phyloP scores from a whole-genome alignment of 2,797 vertebrate genomes.

The Zenarchopterus dispar region DNA sequence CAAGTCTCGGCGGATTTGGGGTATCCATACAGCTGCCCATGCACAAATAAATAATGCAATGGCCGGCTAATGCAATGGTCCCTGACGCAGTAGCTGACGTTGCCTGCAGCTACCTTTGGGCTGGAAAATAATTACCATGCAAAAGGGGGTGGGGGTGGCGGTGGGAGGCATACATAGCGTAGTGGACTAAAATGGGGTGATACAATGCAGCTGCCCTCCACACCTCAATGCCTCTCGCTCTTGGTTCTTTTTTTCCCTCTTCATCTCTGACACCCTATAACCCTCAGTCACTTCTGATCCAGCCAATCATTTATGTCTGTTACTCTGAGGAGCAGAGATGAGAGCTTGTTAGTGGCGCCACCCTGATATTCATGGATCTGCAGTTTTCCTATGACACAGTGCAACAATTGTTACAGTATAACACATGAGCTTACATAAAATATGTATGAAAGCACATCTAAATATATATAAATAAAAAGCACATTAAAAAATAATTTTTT shows the following conservation, averaged over 20 bases:
- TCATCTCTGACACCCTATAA: slow-evolving; percentile 48
- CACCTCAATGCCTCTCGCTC: slow-evolving; percentile 61
- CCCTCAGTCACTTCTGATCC: slow-evolving; percentile 20
- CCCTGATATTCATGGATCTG: slow-evolving; percentile 40
- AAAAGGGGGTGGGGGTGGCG: slow-evolving; percentile 72
- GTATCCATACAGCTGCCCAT: slow-evolving; percentile 80
- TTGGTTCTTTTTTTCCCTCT: slow-evolving; percentile 33
- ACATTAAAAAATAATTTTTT: not conserved
- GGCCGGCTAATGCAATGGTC: slow-evolving; percentile 84
- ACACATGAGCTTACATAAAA: not conserved
- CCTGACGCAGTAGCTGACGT: slow-evolving; percentile 82
- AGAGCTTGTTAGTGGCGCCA: slow-evolving; percentile 55
- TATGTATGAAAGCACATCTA: not conserved
- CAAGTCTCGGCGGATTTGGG: slow-evolving; percentile 74
- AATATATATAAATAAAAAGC: not conserved
- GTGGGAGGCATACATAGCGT: slow-evolving; percentile 75
- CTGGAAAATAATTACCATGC: slow-evolving; percentile 88
- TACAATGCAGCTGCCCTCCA: slow-evolving; percentile 83
- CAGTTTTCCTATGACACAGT: slow-evolving; percentile 49
- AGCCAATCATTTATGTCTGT: slow-evolving; percentile 47
- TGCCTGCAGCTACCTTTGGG: slow-evolving; percentile 87
- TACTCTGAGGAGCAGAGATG: slow-evolving; percentile 56
- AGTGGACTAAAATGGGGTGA: slow-evolving; percentile 82
- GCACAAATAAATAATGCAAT: slow-evolving; percentile 87
- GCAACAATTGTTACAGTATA: slow-evolving; percentile 43